Evolutionary conservation across 2,797 vertebrate species (phyloP).

Genomic region (Intellagama lesueurii): DNA sequence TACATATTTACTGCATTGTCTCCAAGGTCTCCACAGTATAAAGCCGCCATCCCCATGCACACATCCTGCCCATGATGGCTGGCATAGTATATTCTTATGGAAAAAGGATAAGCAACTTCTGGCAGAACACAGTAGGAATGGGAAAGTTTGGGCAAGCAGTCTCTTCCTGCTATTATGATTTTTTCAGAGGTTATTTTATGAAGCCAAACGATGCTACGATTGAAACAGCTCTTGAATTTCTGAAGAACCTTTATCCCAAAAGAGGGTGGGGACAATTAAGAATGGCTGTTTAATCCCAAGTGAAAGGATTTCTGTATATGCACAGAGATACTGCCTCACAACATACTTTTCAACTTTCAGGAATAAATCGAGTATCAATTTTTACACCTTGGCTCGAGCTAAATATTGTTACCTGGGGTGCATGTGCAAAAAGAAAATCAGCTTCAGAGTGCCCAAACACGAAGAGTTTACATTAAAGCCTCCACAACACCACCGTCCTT

Average conservation of each 20-base stretch:
- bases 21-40: not conserved
- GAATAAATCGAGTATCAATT: not conserved
- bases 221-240: not conserved
- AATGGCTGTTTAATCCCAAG: not conserved
- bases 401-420: too few species aligned
- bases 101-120: not conserved
- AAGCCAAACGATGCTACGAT: not conserved
- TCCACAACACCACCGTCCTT: not conserved
- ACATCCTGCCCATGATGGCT: not conserved
- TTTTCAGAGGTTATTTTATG: not conserved
- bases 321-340: not conserved
- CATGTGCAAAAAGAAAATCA: not conserved
- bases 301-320: not conserved
- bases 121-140: not conserved
- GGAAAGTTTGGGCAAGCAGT: not conserved
- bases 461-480: not conserved
- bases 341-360: not conserved
- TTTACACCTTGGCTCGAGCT: not conserved
- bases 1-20: not conserved
- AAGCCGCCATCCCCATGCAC: not conserved
- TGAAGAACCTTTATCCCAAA: too few species aligned
- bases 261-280: not conserved
- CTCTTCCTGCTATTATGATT: not conserved
- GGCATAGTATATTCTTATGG: not conserved
- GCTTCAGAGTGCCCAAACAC: not conserved